Conservation (phyloP, 2,888 invertebrate species). For the Heliconius charithonia region DNA sequence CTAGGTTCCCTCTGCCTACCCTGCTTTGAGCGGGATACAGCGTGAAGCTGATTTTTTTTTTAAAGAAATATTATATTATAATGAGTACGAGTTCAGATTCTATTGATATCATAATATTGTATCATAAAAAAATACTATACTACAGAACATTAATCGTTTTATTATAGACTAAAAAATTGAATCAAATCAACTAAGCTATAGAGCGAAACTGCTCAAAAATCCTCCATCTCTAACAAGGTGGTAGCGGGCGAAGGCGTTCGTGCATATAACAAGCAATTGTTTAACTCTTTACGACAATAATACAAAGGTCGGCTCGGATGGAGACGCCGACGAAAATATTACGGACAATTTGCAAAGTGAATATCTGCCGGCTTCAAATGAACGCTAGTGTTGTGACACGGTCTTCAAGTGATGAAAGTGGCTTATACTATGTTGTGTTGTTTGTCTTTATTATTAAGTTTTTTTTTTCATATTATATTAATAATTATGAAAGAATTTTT, state of each 20-base stretch:
- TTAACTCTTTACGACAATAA: conserved; percentile 42
- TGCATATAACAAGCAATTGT: conserved; percentile 46
- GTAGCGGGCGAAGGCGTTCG: conserved; percentile 23
- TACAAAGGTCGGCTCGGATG: conserved; percentile 28
- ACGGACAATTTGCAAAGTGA: conserved; percentile 47
- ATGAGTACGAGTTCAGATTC: too few species aligned
- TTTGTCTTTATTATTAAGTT: too few species aligned
- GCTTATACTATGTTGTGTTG: too few species aligned
- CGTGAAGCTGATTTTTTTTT: too few species aligned
- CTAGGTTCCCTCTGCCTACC: too few species aligned
- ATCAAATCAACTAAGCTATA: not conserved
- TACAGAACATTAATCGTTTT: too few species aligned
- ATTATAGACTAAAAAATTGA: not conserved
- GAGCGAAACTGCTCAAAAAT: conserved; percentile 9
- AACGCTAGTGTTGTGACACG: conserved; percentile 5
- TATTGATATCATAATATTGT: too few species aligned
- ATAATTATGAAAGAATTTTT: too few species aligned
- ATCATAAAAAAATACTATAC: too few species aligned
- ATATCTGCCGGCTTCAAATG: conserved; percentile 32
- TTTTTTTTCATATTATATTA: too few species aligned
- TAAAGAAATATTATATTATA: too few species aligned
- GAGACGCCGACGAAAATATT: conserved; percentile 44
- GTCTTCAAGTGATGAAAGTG: not conserved
- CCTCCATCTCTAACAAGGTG: conserved; percentile 41
- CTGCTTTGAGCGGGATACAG: too few species aligned